Percentiles rank a stretch among this genome's conserved stretches.
These are phyloP conservation scores for Scarus forsteni DNA, from an alignment of 2,797 vertebrate genomes.

Conservation along the genomic window DNA sequence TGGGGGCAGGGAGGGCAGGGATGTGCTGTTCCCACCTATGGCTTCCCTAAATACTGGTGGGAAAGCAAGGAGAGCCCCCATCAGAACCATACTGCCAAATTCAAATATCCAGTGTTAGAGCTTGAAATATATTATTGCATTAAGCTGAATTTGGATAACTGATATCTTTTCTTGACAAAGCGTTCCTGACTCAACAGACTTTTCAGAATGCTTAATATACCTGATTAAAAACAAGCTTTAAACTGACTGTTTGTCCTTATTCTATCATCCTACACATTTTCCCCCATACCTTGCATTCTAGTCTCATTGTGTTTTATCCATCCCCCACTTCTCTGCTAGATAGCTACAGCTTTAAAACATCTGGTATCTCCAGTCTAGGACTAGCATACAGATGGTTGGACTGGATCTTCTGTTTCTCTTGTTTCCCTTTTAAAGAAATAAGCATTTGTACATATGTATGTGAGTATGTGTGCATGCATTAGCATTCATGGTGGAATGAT, in stretches of 20 bases:
- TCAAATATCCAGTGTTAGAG: too few relatives aligned
- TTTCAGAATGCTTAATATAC: too few relatives aligned
- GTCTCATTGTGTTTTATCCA: constrained; percentile 47
- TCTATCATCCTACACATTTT: constrained; percentile 9
- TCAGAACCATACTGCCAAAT: too few relatives aligned
- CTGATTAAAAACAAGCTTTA: constrained; percentile 9
- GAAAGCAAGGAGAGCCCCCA: too few relatives aligned
- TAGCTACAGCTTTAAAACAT: constrained; percentile 47
- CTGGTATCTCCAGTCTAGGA: constrained; percentile 61
- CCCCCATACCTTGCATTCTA: not conserved
- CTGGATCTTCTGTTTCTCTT: constrained; percentile 54
- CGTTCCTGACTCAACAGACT: too few relatives aligned
- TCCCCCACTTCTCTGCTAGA: constrained; percentile 40
- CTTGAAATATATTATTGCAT: too few relatives aligned
- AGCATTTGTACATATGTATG: constrained; percentile 25
- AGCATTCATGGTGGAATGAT: constrained; percentile 43
- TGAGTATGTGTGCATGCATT: constrained; percentile 35
- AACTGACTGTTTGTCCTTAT: not conserved
- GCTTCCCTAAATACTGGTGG: too few relatives aligned
- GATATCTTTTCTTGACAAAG: too few relatives aligned
- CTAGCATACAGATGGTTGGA: constrained; percentile 53
- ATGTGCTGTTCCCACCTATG: too few relatives aligned
- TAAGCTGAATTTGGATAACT: too few relatives aligned
- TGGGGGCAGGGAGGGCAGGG: too few relatives aligned
- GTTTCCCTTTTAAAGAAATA: constrained; percentile 42